Evolutionary conservation across 1,140 invertebrate species (phyloP).

Genomic region (Danaus plexippus): DNA sequence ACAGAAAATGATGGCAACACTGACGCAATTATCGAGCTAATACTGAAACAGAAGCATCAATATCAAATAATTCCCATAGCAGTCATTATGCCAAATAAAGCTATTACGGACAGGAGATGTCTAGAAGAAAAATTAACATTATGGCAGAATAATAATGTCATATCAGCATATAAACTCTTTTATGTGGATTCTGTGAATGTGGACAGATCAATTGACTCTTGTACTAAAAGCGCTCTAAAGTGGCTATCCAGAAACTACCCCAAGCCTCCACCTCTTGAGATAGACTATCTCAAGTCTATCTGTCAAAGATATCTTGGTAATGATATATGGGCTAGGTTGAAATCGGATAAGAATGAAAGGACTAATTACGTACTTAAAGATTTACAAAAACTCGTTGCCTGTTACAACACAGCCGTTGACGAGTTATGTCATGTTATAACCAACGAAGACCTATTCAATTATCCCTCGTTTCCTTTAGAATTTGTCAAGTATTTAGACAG

Average conservation of each 20-base stretch:
- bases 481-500: conserved; percentile 52
- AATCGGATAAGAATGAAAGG: conserved; percentile 64
- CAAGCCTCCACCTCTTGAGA: conserved; percentile 70
- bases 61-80: conserved; percentile 58
- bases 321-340: conserved; percentile 77
- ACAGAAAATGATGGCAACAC: conserved; percentile 39
- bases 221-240: conserved; percentile 69
- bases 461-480: conserved; percentile 61
- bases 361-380: conserved; percentile 66
- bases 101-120: conserved; percentile 18
- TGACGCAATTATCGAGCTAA: conserved; percentile 56
- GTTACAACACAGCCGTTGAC: conserved; percentile 78
- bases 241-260: conserved; percentile 75
- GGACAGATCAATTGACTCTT: conserved; percentile 37
- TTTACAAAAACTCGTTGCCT: conserved; percentile 73
- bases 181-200: conserved; percentile 39
- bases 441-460: conserved; percentile 67
- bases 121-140: conserved; percentile 33
- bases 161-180: conserved; percentile 58
- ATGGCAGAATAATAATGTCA: conserved; percentile 38
- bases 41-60: conserved; percentile 56
- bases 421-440: conserved; percentile 75
- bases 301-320: conserved; percentile 74
- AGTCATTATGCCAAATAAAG: conserved; percentile 38
- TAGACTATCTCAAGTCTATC: conserved; percentile 73